These are phyloP conservation scores for Setipinna tenuifilis DNA, from an alignment of 2,797 vertebrate genomes.

Conservation along the genomic window DNA sequence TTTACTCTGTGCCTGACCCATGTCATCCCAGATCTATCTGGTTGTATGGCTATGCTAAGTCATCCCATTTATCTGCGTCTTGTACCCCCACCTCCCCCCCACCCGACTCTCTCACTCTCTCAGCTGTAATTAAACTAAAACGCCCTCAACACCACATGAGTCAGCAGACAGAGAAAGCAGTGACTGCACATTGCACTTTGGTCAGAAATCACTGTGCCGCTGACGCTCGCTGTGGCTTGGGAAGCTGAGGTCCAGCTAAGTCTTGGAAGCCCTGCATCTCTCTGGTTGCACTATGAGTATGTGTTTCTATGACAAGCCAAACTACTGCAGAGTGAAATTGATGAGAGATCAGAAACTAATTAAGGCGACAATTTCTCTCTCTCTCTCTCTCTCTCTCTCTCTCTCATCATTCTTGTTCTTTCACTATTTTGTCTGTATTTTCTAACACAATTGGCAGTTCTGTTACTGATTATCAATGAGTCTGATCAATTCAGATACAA, in stretches of 20 bases:
- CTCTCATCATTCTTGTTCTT: background rate
- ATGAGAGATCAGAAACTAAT: background rate
- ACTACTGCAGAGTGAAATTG: background rate
- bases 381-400: background rate
- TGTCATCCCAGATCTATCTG: background rate
- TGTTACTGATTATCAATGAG: background rate
- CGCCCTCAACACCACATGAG: constrained; percentile 42
- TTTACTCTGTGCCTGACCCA: background rate
- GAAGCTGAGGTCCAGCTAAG: background rate
- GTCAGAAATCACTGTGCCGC: constrained; percentile 22
- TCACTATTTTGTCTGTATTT: background rate
- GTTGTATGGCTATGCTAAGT: background rate
- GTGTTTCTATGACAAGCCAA: background rate
- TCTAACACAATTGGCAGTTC: background rate
- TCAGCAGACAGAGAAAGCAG: constrained; percentile 38
- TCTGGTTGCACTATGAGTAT: background rate
- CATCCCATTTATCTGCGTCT: constrained; percentile 22
- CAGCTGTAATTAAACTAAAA: constrained; percentile 46
- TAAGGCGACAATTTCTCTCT: background rate
- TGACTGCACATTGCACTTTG: constrained; percentile 21
- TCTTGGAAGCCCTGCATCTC: background rate
- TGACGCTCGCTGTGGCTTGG: constrained; percentile 34
- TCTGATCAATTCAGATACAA: background rate
- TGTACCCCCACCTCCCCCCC: background rate
- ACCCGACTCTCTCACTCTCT: constrained; percentile 12